These are phyloP conservation scores for Margaritifera margaritifera DNA, from an alignment of 2,888 invertebrate species.

Conservation along the genomic window DNA sequence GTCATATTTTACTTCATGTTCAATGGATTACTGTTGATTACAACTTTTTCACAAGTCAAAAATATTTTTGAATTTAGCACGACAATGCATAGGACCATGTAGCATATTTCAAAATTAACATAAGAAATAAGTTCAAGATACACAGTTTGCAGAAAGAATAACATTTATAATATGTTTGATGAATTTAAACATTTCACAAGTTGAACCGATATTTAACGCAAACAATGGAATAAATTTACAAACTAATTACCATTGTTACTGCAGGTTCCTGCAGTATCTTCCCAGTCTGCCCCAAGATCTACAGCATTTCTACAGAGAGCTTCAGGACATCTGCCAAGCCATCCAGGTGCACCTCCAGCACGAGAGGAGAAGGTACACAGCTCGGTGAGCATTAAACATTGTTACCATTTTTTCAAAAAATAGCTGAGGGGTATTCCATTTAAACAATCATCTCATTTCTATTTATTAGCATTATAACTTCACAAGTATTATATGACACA, in stretches of 20 bases:
- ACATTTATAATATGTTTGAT: too few relatives aligned
- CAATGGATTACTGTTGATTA: not conserved
- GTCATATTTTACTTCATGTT: not conserved
- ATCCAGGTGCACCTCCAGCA: slow-evolving; percentile 74
- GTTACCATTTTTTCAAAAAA: too few relatives aligned
- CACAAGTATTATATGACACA: too few relatives aligned
- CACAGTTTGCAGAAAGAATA: not conserved
- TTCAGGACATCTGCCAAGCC: slow-evolving; percentile 76
- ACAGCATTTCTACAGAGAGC: slow-evolving; percentile 71
- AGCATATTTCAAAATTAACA: too few relatives aligned
- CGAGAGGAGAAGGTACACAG: slow-evolving; percentile 73
- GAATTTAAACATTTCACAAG: too few relatives aligned
- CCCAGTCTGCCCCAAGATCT: slow-evolving; percentile 80
- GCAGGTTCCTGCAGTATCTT: slow-evolving; percentile 81
- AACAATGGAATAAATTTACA: too few relatives aligned
- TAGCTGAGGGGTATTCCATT: not conserved
- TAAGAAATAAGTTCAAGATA: not conserved
- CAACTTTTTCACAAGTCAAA: slow-evolving; percentile 2
- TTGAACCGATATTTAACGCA: too few relatives aligned
- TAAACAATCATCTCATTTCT: not conserved
- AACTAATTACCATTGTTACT: slow-evolving; percentile 3
- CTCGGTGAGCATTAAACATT: slow-evolving; percentile 71
- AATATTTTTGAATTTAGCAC: not conserved
- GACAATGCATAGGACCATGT: too few relatives aligned
- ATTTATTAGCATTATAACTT: too few relatives aligned